These are phyloP conservation scores for Dendrolimus pini DNA, from an alignment of 2,888 invertebrate genomes.

Conservation along the genomic window DNA sequence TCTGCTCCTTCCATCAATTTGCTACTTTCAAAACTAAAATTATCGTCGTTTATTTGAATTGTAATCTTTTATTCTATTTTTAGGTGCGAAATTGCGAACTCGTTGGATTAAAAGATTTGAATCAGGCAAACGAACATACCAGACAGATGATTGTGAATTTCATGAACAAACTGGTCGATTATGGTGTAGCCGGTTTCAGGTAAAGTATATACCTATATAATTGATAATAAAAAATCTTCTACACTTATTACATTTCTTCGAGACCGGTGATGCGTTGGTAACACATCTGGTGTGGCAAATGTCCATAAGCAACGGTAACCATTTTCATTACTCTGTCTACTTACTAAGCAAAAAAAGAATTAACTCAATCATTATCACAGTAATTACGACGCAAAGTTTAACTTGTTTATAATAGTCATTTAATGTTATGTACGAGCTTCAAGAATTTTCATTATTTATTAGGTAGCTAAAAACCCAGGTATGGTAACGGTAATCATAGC, in stretches of 20 bases:
- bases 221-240: background rate
- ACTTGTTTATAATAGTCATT: no score
- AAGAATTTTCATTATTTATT: no score
- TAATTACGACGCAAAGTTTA: no score
- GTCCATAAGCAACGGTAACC: background rate
- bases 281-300: background rate
- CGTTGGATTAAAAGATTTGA: constrained; percentile 85
- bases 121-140: constrained; percentile 81
- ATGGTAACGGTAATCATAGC: no score
- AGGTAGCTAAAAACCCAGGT: no score
- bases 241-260: no score
- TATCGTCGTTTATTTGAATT: background rate
- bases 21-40: background rate
- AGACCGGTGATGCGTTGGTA: background rate
- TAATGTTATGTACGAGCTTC: no score
- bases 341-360: background rate
- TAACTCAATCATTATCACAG: no score
- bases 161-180: constrained; percentile 80
- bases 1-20: no score
- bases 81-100: constrained; percentile 85
- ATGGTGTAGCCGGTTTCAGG: constrained; percentile 87
- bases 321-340: background rate
- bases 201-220: constrained; percentile 24
- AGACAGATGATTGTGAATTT: constrained; percentile 79
- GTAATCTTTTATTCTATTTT: constrained; percentile 8